phyloP scores from a whole-genome alignment of 2,113 vertebrate genomes.

The Hemibagrus wyckioides region DNA sequence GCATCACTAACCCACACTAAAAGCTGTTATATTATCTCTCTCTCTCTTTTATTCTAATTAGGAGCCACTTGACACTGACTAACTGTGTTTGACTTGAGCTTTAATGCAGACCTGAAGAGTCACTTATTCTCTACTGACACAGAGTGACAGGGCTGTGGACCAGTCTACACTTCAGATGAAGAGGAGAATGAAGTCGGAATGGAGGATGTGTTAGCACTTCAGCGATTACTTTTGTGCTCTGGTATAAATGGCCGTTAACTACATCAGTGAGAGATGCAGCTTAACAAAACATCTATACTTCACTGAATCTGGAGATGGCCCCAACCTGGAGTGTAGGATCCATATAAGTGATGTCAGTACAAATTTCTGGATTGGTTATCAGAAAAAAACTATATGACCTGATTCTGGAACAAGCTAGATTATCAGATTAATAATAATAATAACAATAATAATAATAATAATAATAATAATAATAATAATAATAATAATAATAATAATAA shows the following conservation, averaged over 20 bases:
- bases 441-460: not conserved
- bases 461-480: not conserved
- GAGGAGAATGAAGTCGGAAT: not conserved
- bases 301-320: not conserved
- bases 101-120: not conserved
- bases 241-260: not conserved
- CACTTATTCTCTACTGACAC: not conserved
- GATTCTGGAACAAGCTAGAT: not conserved
- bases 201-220: no score
- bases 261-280: not conserved
- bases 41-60: not conserved
- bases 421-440: not conserved
- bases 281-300: not conserved
- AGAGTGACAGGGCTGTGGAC: not conserved
- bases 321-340: not conserved
- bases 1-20: conserved; percentile 58
- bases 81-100: not conserved
- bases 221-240: not conserved
- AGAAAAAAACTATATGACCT: not conserved
- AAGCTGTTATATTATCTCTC: not conserved
- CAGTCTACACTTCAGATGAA: not conserved
- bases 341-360: not conserved
- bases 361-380: not conserved
- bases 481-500: not conserved
- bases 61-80: not conserved